Base-by-base conservation (phyloP, 2,113 vertebrate species). In the Dicaeum eximium region DNA sequence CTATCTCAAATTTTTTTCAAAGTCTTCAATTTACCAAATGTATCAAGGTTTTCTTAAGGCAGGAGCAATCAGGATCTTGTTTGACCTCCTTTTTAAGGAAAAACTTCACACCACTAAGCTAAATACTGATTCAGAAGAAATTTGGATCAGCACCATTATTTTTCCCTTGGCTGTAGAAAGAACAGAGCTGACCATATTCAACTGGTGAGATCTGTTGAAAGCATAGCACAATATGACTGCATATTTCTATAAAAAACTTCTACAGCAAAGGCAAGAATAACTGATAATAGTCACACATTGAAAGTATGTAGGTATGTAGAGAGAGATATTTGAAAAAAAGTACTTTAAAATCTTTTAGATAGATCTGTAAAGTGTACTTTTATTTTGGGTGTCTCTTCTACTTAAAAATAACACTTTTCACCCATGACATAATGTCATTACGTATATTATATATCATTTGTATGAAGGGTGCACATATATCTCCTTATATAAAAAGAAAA, bases 231-330 rank as follows among this genome's bases (percentile, higher is more conserved):
- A 77, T 23, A 60, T 0, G 1, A 54, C 27, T 48, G 48, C 93
- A 93, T 81, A 69, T 86, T 92, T 84, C 48, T 47, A 53, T 58
- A 67, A 71, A 96, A 95, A 87, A 60, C 77, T 94, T 45, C 65
- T 86, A 84, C 48, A 94, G 74, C 56, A 92, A 92, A 96, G 80
- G 47, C 87, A 97, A 95, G 65, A 93, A 91, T 94, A 97, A 90
- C 71, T 93, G 92, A 87, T 93, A 96, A 94, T 47, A 92, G 77
- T 85, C 72, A 94, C 80, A 97, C 96, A 97, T 73, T 47, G 50
- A 51, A 96, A 96, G 71, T 86, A 89, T 74, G 51, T 81, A n/a
- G n/a, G n/a, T n/a, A 38, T 67, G 48, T 67, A 44, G 42, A 73
- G 16, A 87, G 65, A 94, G 12, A 74, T 16, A 91, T 91, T 67